These are phyloP conservation scores for Eutolmus rufibarbis DNA, from an alignment of 2,888 invertebrate species.

Conservation along the genomic window DNA sequence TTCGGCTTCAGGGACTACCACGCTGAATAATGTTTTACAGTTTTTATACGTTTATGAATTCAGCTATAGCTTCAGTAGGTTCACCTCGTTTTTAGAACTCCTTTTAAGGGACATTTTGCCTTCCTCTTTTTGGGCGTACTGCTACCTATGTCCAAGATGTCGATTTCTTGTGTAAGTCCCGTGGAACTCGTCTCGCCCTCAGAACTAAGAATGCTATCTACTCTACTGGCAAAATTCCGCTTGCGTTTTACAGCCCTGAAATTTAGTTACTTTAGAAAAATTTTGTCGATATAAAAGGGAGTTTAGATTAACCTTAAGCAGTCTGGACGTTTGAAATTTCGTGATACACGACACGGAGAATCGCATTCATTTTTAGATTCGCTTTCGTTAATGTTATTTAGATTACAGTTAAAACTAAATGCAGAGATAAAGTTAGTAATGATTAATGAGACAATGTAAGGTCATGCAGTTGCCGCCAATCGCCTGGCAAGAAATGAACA, in stretches of 20 bases:
- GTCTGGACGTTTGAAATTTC: conserved; percentile 61
- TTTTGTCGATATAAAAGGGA: not conserved
- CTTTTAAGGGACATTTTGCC: conserved; percentile 65
- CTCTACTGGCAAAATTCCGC: conserved; percentile 64
- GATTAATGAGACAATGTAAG: conserved; percentile 49
- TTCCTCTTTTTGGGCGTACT: conserved; percentile 74
- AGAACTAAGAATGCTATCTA: conserved; percentile 55
- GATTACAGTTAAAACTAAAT: conserved; percentile 53
- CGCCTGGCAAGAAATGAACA: not conserved
- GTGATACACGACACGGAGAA: conserved; percentile 59
- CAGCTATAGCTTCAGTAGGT: not conserved
- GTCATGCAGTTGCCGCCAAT: not conserved
- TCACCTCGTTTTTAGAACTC: conserved; percentile 70
- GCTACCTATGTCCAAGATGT: conserved; percentile 71
- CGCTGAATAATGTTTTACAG: no score
- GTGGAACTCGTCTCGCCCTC: conserved; percentile 66
- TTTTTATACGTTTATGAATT: no score
- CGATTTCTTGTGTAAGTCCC: conserved; percentile 76
- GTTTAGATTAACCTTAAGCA: conserved; percentile 53
- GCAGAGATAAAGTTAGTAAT: conserved; percentile 31
- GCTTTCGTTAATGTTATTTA: conserved; percentile 59
- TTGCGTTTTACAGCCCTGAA: conserved; percentile 70
- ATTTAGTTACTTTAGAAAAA: not conserved
- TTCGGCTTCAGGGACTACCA: no score
- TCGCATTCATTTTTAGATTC: conserved; percentile 56